Evolutionary conservation across 1,140 invertebrate species (phyloP), one percentile per base, ranked within the genome.

Genomic region (Drosophila lowei): DNA sequence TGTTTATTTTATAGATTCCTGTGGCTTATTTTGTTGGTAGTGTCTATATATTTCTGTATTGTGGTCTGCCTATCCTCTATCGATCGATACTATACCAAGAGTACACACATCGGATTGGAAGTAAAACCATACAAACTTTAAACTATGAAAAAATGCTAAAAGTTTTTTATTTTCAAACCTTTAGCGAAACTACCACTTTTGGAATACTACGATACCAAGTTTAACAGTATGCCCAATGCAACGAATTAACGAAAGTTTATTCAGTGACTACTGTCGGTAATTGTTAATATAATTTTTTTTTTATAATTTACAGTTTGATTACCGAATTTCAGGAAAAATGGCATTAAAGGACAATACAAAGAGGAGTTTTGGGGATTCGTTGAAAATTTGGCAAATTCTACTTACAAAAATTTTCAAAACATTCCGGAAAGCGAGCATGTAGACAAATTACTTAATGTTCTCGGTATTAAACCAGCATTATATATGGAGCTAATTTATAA

Each of bases 131-230:
- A 49, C n/a, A 30, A 5, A 25, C 15, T 3, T 13, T 1, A 5
- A 23, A 15, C 6, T 43, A 11, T 23, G 74, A 90, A 94, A 0
- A 93, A 95, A 72, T 93, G 3, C 6, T 28, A 28, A 15, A 23
- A 28, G 2, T 9, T 30, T 30, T 30, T 6, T 28, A 3, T n/a
- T 18, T 47, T 41, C 6, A 2, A 28, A n/a, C 43, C 8, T 16
- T 16, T 9, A 62, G 81, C 90, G 94, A 1, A 94, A 95, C 71
- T 93, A 94, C 83, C 94, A 93, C 72, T 92, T 93, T 1, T 95
- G 94, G 94, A 94, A 95, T 72, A 95, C 94, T 0, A 93, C 94
- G 0, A 93, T 95, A 59, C 94, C 94, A 0, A 92, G 93, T 16
- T 76, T 93, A 18, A 94, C 93, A 6, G 90, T 94, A 25, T 94